Evolutionary conservation across 2,888 invertebrate genomes (phyloP).

Genomic region (Acanthosepion esculentum): DNA sequence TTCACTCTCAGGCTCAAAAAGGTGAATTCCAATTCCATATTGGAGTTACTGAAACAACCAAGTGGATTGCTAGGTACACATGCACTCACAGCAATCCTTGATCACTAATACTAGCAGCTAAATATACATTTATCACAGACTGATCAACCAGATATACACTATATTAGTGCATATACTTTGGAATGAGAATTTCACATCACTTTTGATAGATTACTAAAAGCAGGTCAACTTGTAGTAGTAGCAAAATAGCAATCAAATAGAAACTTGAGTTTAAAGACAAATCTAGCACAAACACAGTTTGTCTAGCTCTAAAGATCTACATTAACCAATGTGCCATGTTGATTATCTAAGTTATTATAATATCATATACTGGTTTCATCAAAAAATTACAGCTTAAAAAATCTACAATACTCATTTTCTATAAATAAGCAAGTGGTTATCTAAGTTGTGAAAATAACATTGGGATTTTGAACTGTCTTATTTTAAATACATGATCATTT

Average conservation of each 20-base stretch:
- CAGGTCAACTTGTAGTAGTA: background rate
- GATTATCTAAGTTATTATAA: too few species aligned
- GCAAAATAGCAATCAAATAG: background rate
- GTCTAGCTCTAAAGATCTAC: too few species aligned
- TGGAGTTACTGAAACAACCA: background rate
- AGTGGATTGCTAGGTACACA: background rate
- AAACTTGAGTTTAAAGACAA: background rate
- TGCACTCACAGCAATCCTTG: background rate
- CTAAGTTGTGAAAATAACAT: too few species aligned
- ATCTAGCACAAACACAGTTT: background rate
- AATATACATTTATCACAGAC: constrained; percentile 2
- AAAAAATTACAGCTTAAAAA: too few species aligned
- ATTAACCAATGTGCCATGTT: too few species aligned
- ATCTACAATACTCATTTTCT: too few species aligned
- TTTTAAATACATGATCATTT: too few species aligned
- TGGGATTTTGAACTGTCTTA: too few species aligned
- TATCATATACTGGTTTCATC: too few species aligned
- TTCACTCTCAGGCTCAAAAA: background rate
- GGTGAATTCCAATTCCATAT: background rate
- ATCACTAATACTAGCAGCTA: background rate
- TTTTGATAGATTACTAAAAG: background rate
- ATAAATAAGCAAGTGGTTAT: too few species aligned
- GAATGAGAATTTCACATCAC: background rate
- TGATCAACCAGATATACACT: background rate
- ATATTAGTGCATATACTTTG: background rate